A percentile compares a stretch with the other conserved stretches of the same genome.
Conservation (phyloP, 2,888 invertebrate genomes). For the Tenthredo livida region DNA sequence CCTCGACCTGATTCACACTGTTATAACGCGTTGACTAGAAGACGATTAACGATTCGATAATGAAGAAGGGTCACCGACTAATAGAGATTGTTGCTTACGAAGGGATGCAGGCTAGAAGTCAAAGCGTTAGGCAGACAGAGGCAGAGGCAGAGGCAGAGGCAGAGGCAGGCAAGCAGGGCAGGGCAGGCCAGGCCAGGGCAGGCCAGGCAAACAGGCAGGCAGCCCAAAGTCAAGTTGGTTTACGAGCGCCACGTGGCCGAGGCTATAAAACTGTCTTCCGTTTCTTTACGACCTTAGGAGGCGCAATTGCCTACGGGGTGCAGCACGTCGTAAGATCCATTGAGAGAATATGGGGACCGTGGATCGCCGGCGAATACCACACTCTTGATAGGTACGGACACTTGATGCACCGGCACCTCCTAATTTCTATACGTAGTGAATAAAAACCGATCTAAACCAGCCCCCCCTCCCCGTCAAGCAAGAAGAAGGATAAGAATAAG, state of each 20-base stretch:
- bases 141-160: neutral
- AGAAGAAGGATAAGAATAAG: neutral
- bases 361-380: conserved; percentile 11
- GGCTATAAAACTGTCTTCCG: conserved; percentile 80
- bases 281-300: conserved; percentile 77
- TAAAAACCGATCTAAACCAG: neutral
- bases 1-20: neutral
- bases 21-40: neutral
- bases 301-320: conserved; percentile 71
- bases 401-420: conserved; percentile 17
- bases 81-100: conserved; percentile 46
- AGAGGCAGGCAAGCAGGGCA: neutral
- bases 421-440: neutral
- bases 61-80: conserved; percentile 62
- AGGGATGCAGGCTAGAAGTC: conserved; percentile 32
- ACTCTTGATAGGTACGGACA: conserved; percentile 27
- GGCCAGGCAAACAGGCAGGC: conserved; percentile 2
- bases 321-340: conserved; percentile 53
- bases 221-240: conserved; percentile 67
- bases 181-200: neutral
- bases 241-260: conserved; percentile 79
- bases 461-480: neutral
- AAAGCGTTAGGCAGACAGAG: neutral
- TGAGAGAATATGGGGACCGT: neutral
- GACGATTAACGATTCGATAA: conserved; percentile 60